Evolutionary conservation across 2,888 invertebrate genomes (phyloP), one percentile per base, ranked within the genome.

Genomic region (Lepas anatifera): DNA sequence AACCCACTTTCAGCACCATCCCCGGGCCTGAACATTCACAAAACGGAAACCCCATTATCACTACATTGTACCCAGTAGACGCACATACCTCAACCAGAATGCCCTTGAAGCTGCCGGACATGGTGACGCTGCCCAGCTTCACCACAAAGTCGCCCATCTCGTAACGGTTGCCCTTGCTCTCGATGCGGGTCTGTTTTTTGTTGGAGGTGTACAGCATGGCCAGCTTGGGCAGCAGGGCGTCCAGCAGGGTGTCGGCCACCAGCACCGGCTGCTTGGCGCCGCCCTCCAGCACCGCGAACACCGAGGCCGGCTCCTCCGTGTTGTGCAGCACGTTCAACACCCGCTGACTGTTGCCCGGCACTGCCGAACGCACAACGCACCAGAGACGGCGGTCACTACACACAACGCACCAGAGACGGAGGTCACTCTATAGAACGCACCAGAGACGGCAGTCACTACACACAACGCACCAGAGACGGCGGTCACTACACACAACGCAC

Each of bases 291-390:
- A 95, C 87, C 13, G 95, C 90, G 81, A 95, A 96, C 3, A 94
- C 93, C 0, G 95, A 91, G 0, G 94, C 95, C 0, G 96, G 96
- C 77, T 94, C 92, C 78, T 97, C 96, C 0, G 93, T 95, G 80
- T 96, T 93, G 81, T 96, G 95, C 13, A 97, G 83, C n/a, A 96
- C 89, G 80, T 95, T 93, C 0, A 95, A 89, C 0, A 90, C 89
- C 76, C 90, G 87, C 72, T 89, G 88, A 67, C 68, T 58, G 18
- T 70, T 66, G 37, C 66, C 66, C 13, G 66, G 66, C 39, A 66
- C 66, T 66, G 66, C 37, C n/a, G 25, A 10, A 52, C 48, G 25
- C 48, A 48, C 8, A 48, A 39, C 39, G 39, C 13, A n/a, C n/a
- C 41, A 41, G 16, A 16, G 41, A 41, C 4, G 41, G 41, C 41